Base-by-base conservation (phyloP, 2,888 invertebrate species). In the Metallyticus violacea region DNA sequence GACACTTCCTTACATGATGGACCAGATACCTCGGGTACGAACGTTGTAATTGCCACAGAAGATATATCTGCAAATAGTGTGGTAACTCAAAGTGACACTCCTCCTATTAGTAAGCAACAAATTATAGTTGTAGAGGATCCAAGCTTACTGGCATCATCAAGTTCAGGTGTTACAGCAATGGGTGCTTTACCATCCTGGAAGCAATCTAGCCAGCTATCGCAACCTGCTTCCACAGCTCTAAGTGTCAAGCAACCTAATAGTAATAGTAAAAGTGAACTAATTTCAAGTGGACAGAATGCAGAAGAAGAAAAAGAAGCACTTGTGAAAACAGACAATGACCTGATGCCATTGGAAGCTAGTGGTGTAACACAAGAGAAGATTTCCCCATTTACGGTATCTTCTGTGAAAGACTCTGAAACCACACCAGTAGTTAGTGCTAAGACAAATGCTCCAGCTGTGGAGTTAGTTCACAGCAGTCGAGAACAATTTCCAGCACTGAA, bases 361-460 rank as follows among this genome's bases (percentile, higher is more conserved):
- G 15, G 77, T 83, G 83, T 25, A 28, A 22, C 85, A 7, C 79
- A 80, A 22, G 29, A 62, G 26, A 79, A 79, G 22, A 30, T 40
- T n/a, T 26, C 85, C 30, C 15, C 40, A 15, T n/a, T 26, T 77
- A 77, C 85, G 9, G 29, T 30, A n/a, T 77, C 29, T 27, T 22
- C 30, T 28, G 27, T 81, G 77, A 81, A 81, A 30, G 87, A 85
- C 29, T 29, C 79, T 3, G 83, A 84, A 3, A 29, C 77, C 3
- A 88, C 88, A 7, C 88, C 88, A 0, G 88, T 88, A 6, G 88
- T 88, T 9, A 86, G 86, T 85, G 88, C 88, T 22, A 78, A 81
- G 29, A 85, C 86, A 7, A 88, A 86, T 83, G 81, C 83, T 30
- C 88, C 88, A 7, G 79, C 29, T 3, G 84, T 88, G 15, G 86